Conservation (phyloP, 2,888 invertebrate genomes). For the Leptopilina myrica region DNA sequence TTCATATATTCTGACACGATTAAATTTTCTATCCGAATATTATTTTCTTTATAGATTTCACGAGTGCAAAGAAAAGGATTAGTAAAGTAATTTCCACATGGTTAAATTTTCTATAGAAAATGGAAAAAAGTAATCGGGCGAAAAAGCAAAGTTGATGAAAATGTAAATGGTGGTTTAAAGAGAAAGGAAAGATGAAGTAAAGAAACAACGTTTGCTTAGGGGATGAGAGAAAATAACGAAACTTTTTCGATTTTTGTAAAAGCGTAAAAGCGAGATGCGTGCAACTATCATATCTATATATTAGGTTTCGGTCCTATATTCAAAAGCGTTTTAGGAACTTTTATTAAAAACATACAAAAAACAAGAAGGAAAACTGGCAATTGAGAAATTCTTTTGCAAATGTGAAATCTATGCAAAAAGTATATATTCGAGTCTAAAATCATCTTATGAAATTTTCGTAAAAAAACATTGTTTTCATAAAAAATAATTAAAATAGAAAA, state of each 20-base stretch:
- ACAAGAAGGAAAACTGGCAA: constrained; percentile 58
- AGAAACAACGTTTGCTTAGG: constrained; percentile 42
- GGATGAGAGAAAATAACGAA: constrained; percentile 50
- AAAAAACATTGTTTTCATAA: too few relatives aligned
- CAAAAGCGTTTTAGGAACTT: constrained; percentile 60
- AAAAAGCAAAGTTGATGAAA: constrained; percentile 41
- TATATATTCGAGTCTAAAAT: constrained; percentile 29
- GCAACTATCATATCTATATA: constrained; percentile 36
- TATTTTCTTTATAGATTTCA: not conserved
- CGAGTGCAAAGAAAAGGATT: not conserved
- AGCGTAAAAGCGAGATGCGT: constrained; percentile 56
- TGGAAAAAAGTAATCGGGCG: not conserved
- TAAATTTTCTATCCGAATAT: too few relatives aligned
- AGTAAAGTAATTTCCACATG: not conserved
- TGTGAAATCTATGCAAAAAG: constrained; percentile 43
- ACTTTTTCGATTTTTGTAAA: constrained; percentile 60
- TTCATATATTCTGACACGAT: too few relatives aligned
- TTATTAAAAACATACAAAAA: constrained; percentile 58
- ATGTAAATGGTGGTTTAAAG: constrained; percentile 32
- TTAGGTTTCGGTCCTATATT: constrained; percentile 35
- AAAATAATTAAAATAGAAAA: too few relatives aligned
- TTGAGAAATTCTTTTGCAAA: constrained; percentile 52
- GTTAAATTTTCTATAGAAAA: not conserved
- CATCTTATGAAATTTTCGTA: too few relatives aligned
- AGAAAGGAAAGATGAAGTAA: constrained; percentile 30